Evolutionary conservation across 1,140 invertebrate species (phyloP).

Genomic region (Pseudoatta argentina): DNA sequence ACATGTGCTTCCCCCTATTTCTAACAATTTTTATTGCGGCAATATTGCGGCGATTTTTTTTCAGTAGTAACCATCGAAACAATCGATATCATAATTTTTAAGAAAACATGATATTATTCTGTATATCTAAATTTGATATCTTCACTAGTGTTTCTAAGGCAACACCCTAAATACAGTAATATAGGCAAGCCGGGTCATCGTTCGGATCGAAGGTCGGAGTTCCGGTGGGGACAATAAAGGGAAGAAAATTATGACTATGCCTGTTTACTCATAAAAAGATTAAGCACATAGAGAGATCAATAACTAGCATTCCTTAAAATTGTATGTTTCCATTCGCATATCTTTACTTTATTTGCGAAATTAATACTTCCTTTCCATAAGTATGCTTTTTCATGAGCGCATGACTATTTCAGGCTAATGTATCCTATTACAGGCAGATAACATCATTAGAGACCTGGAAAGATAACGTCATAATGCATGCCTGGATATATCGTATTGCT

Average conservation of each 20-base stretch:
- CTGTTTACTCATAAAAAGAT: slow-evolving; percentile 47
- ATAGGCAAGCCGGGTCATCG: slow-evolving; percentile 29
- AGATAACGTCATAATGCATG: slow-evolving; percentile 22
- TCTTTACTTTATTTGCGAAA: background rate
- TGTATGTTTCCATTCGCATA: background rate
- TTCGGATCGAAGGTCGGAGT: slow-evolving; percentile 27
- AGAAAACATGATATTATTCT: background rate
- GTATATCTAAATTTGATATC: slow-evolving; percentile 17
- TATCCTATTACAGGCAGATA: background rate
- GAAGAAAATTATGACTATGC: slow-evolving; percentile 47
- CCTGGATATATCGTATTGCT: background rate
- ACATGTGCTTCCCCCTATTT: background rate
- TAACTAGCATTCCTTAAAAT: slow-evolving; percentile 7
- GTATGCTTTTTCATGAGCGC: background rate
- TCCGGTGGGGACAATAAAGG: slow-evolving; percentile 35
- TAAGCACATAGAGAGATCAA: slow-evolving; percentile 26
- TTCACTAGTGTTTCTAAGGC: slow-evolving; percentile 53
- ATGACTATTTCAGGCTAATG: slow-evolving; percentile 35
- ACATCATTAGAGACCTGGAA: slow-evolving; percentile 3
- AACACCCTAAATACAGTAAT: slow-evolving; percentile 55
- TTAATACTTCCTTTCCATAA: background rate
- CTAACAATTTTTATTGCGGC: background rate
- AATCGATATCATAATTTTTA: background rate
- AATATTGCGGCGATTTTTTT: background rate
- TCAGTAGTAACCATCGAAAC: background rate